Percentiles rank a stretch among this genome's conserved stretches.
Conservation (phyloP, 2,797 vertebrate genomes). For the Rallus crepitans region DNA sequence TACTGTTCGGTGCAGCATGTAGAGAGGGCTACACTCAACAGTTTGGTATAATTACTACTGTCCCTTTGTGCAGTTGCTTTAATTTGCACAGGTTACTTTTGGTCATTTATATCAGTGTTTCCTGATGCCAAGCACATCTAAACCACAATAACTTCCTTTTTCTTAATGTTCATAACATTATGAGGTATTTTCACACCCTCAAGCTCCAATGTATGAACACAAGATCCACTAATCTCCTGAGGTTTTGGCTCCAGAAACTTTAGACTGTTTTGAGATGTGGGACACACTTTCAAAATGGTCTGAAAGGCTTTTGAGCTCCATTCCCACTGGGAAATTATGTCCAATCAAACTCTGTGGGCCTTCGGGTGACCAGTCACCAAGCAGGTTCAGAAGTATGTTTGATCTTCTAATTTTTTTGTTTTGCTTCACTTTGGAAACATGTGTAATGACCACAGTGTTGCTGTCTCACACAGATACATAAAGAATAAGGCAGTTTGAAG, state of each 20-base stretch:
- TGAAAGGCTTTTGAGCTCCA: neutral
- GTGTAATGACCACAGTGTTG: neutral
- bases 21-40: neutral
- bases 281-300: neutral
- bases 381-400: neutral
- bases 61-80: neutral
- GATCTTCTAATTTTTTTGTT: neutral
- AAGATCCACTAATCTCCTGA: neutral
- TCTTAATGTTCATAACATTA: neutral
- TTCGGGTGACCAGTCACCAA: neutral
- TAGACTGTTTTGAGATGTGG: neutral
- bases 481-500: neutral
- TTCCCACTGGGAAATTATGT: neutral
- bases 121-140: neutral
- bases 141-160: neutral
- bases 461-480: neutral
- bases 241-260: neutral
- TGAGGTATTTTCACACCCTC: neutral
- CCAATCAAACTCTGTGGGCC: neutral
- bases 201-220: neutral
- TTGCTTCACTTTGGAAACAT: neutral
- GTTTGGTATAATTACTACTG: neutral
- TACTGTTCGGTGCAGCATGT: neutral
- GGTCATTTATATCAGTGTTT: neutral
- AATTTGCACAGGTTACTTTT: neutral